phyloP scores from a whole-genome alignment of 2,797 vertebrate species.

The Cichlasoma orientale region DNA sequence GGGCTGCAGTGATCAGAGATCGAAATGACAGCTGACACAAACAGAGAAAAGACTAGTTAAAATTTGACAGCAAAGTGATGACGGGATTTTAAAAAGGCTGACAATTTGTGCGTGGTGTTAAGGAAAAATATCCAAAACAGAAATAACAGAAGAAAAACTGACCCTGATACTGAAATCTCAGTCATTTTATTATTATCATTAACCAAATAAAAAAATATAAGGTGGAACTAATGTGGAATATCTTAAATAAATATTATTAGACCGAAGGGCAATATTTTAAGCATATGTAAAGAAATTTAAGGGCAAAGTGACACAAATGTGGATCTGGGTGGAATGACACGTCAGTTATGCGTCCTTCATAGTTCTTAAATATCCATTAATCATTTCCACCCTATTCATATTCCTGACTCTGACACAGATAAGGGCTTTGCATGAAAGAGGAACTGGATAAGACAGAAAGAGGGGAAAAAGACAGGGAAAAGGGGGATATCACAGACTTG shows the following conservation, averaged over 20 bases:
- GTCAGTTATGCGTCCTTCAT: slow-evolving; percentile 56
- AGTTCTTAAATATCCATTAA: slow-evolving; percentile 78
- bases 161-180: neutral
- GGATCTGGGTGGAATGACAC: neutral
- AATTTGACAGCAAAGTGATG: neutral
- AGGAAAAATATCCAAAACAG: neutral
- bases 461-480: slow-evolving; percentile 39
- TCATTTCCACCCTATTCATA: slow-evolving; percentile 68
- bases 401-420: slow-evolving; percentile 64
- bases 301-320: slow-evolving; percentile 13
- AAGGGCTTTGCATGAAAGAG: slow-evolving; percentile 57
- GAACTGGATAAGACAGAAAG: slow-evolving; percentile 48
- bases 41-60: neutral
- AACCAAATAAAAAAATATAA: neutral
- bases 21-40: neutral
- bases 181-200: neutral
- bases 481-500: slow-evolving; percentile 87
- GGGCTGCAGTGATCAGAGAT: neutral
- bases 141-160: neutral
- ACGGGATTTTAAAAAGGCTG: neutral
- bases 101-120: neutral
- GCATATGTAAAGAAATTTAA: neutral
- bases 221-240: neutral
- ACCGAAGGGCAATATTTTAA: neutral
- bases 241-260: neutral